phyloP scores from a whole-genome alignment of 2,113 vertebrate genomes.

The Rhipidura dahli region DNA sequence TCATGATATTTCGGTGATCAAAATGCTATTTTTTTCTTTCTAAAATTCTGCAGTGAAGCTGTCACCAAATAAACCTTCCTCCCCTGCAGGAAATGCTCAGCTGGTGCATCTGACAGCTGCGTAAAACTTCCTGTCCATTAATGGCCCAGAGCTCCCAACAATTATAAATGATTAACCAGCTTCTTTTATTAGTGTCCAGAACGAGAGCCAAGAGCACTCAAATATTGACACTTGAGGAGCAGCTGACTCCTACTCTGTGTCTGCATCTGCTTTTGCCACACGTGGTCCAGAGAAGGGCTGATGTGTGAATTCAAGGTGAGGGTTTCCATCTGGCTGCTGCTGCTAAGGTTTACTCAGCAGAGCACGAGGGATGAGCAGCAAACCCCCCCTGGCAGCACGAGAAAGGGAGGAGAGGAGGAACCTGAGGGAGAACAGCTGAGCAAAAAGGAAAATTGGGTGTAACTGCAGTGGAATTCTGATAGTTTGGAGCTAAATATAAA shows the following conservation, averaged over 20 bases:
- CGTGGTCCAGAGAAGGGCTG: neutral
- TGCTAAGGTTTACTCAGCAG: neutral
- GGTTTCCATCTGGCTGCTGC: neutral
- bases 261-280: neutral
- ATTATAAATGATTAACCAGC: neutral
- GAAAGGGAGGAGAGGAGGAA: neutral
- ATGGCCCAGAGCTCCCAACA: neutral
- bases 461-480: neutral
- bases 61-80: neutral
- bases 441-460: neutral
- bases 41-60: neutral
- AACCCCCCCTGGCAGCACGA: neutral
- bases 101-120: conserved; percentile 50
- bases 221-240: neutral
- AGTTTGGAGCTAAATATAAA: neutral
- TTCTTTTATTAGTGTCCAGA: conserved; percentile 4
- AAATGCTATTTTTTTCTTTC: neutral
- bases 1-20: neutral
- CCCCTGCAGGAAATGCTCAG: conserved; percentile 6
- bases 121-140: conserved; percentile 9
- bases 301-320: neutral
- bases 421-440: neutral
- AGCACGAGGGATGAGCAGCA: neutral
- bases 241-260: neutral
- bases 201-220: neutral